Conservation (phyloP, 2,797 vertebrate genomes). For the Vespertilio murinus region DNA sequence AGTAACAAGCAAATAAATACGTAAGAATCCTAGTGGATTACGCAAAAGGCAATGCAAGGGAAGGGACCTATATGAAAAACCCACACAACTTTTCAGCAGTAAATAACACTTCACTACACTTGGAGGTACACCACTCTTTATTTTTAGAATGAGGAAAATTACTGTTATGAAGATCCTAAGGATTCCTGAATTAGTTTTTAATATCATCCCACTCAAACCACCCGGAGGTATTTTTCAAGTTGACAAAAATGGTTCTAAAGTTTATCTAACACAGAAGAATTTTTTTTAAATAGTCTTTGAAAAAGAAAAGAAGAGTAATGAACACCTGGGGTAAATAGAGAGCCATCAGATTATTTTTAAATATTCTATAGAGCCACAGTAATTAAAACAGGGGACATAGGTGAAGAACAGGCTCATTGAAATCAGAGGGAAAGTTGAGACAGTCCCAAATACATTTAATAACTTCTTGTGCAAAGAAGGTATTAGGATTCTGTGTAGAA, state of each 20-base stretch:
- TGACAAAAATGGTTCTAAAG: neutral
- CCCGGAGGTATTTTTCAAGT: neutral
- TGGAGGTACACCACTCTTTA: neutral
- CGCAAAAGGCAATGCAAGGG: neutral
- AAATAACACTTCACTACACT: neutral
- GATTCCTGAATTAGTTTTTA: neutral
- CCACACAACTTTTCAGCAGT: neutral
- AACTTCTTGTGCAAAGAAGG: neutral
- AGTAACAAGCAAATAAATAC: neutral
- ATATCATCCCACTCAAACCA: neutral
- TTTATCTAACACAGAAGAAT: neutral
- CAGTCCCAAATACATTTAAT: neutral
- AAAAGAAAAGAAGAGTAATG: neutral
- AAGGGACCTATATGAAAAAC: neutral
- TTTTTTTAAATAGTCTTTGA: neutral
- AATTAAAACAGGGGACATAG: neutral
- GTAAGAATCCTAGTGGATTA: neutral
- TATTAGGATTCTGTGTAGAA: neutral
- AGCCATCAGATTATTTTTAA: neutral
- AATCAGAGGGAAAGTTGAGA: neutral
- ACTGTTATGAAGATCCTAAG: neutral
- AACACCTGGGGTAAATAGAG: accelerated
- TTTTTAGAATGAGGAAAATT: neutral
- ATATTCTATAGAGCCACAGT: neutral
- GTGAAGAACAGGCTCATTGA: neutral